Base-by-base conservation (phyloP, 2,888 invertebrate genomes). In the Spisula solida region DNA sequence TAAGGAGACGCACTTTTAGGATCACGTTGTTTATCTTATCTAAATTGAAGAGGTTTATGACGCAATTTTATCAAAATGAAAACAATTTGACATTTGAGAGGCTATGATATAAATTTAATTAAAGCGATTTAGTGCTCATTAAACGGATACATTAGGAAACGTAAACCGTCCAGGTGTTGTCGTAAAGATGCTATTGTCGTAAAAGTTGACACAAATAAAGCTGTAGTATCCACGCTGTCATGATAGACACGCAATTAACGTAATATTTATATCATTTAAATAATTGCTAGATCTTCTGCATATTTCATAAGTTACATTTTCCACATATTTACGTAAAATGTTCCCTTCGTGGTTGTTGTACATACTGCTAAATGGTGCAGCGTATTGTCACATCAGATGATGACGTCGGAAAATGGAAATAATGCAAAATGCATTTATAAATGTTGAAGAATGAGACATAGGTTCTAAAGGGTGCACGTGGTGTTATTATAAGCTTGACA, bases 161-260 rank as follows among this genome's bases (percentile, higher is more conserved):
- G 34, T 34, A 75, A 75, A 75, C 75, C 31, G 41, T 29, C 82
- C 56, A 82, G 82, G 82, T 82, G 82, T 82, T 82, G 82, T 82
- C 60, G 82, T 60, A 82, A 82, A 81, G 51, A 29, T 55, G 51
- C 55, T n/a, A 81, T 34, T 75, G 75, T 75, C 75, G 75, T 75
- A 75, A 75, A 75, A 66, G 34, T 25, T 75, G 75, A 75, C 75
- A 75, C 75, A 34, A 75, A 75, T 75, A 75, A 34, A 34, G 75
- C 34, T 4, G 34, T 75, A 16, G 34, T 34, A 75, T 31, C 31
- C 75, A 75, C 29, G 75, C 31, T 75, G 75, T 18, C 75, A 75
- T 75, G 75, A 75, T 31, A 75, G 75, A 75, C 75, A 75, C 75
- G 75, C 34, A 34, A 75, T 34, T 75, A 75, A 75, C 34, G 75